A percentile compares a stretch with the other conserved stretches of the same genome.
phyloP scores from a whole-genome alignment of 2,888 invertebrate genomes.

The Spialia ferax region DNA sequence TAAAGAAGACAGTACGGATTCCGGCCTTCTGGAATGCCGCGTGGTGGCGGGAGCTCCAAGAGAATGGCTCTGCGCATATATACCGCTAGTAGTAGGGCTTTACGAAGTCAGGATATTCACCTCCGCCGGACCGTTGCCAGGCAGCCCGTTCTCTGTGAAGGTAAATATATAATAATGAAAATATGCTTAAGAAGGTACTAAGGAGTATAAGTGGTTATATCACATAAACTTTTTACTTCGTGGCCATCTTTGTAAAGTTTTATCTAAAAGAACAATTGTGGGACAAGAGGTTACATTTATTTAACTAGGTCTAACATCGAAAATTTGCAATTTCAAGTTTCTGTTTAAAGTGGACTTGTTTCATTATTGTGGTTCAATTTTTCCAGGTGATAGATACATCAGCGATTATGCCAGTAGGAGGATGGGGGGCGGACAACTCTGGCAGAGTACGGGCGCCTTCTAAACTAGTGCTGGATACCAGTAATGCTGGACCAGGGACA shows the following conservation, averaged over 20 bases:
- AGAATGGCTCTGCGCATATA: constrained; percentile 96
- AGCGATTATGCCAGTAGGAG: constrained; percentile 92
- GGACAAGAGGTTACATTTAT: too few relatives aligned
- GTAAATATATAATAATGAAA: constrained; percentile 54
- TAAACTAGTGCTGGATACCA: constrained; percentile 94
- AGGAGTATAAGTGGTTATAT: too few relatives aligned
- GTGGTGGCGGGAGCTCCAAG: constrained; percentile 89
- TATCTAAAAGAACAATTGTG: too few relatives aligned
- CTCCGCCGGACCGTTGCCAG: constrained; percentile 88
- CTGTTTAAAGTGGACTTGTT: too few relatives aligned
- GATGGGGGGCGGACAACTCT: constrained; percentile 94
- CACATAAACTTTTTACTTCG: too few relatives aligned
- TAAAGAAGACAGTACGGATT: constrained; percentile 71
- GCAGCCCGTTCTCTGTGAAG: constrained; percentile 94
- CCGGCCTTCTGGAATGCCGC: constrained; percentile 86
- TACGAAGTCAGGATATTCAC: constrained; percentile 95
- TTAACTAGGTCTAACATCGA: too few relatives aligned
- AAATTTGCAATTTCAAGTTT: too few relatives aligned
- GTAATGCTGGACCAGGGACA: constrained; percentile 95
- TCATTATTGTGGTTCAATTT: too few relatives aligned
- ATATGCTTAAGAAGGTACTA: too few relatives aligned
- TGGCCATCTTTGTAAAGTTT: too few relatives aligned
- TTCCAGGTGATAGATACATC: constrained; percentile 89
- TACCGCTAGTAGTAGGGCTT: constrained; percentile 96
- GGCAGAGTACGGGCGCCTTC: constrained; percentile 91